Conservation (phyloP, 1,140 invertebrate genomes). For the Mycetomoellerius zeteki region DNA sequence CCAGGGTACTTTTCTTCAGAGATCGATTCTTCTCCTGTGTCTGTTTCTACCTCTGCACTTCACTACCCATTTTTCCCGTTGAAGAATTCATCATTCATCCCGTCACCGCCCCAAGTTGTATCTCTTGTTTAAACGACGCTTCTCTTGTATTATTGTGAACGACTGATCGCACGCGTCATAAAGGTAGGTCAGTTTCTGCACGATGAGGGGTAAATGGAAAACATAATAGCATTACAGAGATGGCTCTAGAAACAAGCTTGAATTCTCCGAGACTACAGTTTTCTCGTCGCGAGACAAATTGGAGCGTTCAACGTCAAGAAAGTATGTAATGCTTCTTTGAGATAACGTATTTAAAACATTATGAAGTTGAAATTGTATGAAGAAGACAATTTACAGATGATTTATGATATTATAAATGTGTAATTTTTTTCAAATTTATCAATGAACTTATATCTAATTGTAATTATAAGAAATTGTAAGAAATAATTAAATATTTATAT, state of each 20-base stretch:
- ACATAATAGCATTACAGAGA: constrained; percentile 13
- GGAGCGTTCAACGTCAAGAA: constrained; percentile 23
- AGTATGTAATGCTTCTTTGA: neutral
- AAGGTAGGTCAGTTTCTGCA: constrained; percentile 69
- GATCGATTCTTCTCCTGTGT: constrained; percentile 10
- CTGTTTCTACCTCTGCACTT: constrained; percentile 18
- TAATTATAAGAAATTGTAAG: neutral
- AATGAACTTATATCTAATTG: neutral
- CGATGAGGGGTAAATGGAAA: neutral
- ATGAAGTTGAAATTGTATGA: neutral
- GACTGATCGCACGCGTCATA: constrained; percentile 36
- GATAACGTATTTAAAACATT: constrained; percentile 11
- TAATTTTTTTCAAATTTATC: neutral
- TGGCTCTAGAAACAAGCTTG: constrained; percentile 19
- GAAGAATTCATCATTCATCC: constrained; percentile 43
- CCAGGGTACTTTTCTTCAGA: constrained; percentile 38
- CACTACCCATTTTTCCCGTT: neutral
- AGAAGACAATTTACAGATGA: neutral
- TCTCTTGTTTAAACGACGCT: constrained; percentile 23
- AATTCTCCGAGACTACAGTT: constrained; percentile 9
- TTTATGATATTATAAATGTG: neutral
- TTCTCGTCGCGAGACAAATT: constrained; percentile 40
- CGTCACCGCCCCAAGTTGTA: constrained; percentile 18
- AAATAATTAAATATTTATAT: neutral
- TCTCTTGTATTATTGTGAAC: constrained; percentile 20